Conservation (phyloP, 2,888 invertebrate species). For the Terebella lapidaria region DNA sequence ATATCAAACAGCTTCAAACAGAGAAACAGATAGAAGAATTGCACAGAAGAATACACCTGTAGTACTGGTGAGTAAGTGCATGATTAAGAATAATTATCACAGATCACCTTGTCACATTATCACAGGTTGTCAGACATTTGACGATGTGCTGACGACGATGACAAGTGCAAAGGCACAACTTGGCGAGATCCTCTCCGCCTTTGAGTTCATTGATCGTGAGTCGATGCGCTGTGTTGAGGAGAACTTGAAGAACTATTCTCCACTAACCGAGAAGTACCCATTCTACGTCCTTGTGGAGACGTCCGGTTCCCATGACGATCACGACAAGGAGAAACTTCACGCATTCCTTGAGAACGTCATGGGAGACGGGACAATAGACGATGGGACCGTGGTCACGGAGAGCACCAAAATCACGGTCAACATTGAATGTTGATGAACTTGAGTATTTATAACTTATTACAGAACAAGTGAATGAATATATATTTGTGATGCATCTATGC, state of each 20-base stretch:
- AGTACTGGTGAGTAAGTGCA: too few relatives aligned
- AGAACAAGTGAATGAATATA: too few relatives aligned
- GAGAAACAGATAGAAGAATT: background rate
- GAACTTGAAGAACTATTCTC: constrained; percentile 59
- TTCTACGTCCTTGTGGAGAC: constrained; percentile 53
- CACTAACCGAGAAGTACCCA: constrained; percentile 21
- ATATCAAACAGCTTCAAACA: too few relatives aligned
- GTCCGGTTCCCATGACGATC: constrained; percentile 71
- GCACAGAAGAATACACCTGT: background rate
- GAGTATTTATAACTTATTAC: background rate
- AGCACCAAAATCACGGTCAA: constrained; percentile 71
- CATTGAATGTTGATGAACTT: background rate
- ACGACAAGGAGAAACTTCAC: constrained; percentile 83
- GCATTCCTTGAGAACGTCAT: constrained; percentile 72
- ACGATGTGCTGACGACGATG: constrained; percentile 71
- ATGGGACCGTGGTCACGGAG: constrained; percentile 84
- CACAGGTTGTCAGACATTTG: constrained; percentile 71
- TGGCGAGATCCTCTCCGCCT: constrained; percentile 89
- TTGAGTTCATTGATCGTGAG: constrained; percentile 83
- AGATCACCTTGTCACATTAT: too few relatives aligned
- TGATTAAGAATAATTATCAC: too few relatives aligned
- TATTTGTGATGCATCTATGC: too few relatives aligned
- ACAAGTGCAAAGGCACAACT: constrained; percentile 69
- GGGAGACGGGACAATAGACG: constrained; percentile 66
- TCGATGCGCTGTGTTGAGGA: constrained; percentile 66